These are phyloP conservation scores for Riparia riparia DNA, from an alignment of 2,113 vertebrate genomes.

Conservation along the genomic window DNA sequence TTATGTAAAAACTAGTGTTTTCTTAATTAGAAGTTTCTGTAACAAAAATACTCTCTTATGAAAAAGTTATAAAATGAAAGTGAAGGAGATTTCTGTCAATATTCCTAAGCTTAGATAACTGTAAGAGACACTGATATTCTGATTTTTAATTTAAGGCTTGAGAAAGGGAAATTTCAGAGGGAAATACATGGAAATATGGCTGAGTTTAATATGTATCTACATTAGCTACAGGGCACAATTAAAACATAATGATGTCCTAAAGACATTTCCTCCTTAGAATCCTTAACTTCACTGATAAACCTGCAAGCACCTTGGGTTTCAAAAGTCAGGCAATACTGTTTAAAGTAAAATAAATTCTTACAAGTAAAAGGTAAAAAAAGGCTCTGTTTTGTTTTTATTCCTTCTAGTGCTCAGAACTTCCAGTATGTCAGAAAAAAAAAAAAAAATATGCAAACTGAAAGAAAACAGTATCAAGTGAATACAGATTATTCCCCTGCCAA, in stretches of 20 bases:
- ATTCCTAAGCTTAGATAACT: slow-evolving; percentile 58
- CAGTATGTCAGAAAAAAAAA: background rate
- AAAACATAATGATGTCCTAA: slow-evolving; percentile 75
- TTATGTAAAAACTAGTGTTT: background rate
- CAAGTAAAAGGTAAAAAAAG: slow-evolving; percentile 12
- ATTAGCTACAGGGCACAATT: slow-evolving; percentile 72
- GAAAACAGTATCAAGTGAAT: background rate
- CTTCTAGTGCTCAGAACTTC: background rate
- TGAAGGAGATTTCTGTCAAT: slow-evolving; percentile 35
- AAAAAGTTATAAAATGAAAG: background rate
- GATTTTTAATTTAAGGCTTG: slow-evolving; percentile 53
- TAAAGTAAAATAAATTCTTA: slow-evolving; percentile 15
- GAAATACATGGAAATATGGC: slow-evolving; percentile 46
- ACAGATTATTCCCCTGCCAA: background rate
- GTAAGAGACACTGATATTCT: background rate
- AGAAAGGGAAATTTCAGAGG: slow-evolving; percentile 59
- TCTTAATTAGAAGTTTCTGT: background rate
- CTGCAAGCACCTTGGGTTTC: slow-evolving; percentile 22
- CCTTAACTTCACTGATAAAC: slow-evolving; percentile 47
- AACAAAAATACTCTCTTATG: background rate
- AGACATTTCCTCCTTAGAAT: slow-evolving; percentile 63
- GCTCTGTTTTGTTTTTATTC: background rate
- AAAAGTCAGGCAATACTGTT: slow-evolving; percentile 6
- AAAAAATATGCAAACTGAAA: background rate
- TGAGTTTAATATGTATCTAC: slow-evolving; percentile 57